Conservation (phyloP, 2,797 vertebrate genomes). For the Acipenser ruthenus region DNA sequence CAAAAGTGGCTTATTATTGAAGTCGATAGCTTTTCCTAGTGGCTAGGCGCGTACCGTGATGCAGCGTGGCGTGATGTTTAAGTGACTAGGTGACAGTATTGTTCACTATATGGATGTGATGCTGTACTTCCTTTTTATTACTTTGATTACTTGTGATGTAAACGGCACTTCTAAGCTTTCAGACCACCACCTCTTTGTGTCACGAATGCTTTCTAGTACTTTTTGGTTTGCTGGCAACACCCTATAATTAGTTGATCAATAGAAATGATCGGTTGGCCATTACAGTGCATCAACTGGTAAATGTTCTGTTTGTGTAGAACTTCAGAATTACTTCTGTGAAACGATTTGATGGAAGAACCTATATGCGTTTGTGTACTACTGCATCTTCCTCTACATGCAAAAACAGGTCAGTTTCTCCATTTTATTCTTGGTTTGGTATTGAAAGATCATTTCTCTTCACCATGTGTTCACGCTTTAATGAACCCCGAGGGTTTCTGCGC, state of each 20-base stretch:
- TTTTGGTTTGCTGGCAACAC: constrained; percentile 40
- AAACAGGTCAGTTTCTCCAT: no score
- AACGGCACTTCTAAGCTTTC: constrained; percentile 58
- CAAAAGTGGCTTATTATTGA: constrained; percentile 99
- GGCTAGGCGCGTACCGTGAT: constrained; percentile 69
- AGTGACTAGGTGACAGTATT: constrained; percentile 71
- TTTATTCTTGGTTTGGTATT: no score
- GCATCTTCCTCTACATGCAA: no score
- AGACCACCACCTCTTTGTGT: constrained; percentile 47
- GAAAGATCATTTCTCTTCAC: no score
- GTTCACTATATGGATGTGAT: constrained; percentile 73
- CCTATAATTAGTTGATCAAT: neutral
- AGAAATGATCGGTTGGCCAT: neutral
- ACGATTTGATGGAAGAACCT: no score
- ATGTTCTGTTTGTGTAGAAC: no score
- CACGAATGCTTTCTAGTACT: constrained; percentile 48
- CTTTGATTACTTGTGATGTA: constrained; percentile 60
- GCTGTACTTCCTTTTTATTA: no score
- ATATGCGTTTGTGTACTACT: no score
- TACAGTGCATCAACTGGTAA: no score
- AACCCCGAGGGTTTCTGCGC: neutral
- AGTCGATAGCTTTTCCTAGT: constrained; percentile 78
- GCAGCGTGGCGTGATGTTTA: constrained; percentile 74
- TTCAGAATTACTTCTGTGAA: no score
- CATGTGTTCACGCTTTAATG: neutral